Percentiles rank a stretch among this genome's conserved stretches.
Conservation (phyloP, 1,140 invertebrate species). For the Chionoecetes opilio region DNA sequence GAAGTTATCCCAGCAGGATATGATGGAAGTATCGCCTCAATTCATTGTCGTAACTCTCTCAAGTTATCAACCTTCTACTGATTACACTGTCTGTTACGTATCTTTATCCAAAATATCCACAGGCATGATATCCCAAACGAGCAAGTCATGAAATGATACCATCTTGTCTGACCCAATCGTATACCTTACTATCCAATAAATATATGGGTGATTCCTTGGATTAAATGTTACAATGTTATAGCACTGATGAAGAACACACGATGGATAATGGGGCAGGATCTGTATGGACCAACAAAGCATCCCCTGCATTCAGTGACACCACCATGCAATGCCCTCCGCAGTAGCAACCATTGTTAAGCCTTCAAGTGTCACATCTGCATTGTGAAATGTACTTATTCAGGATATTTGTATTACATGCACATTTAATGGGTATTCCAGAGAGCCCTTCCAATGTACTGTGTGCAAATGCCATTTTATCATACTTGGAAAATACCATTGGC, state of each 20-base stretch:
- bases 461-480: not conserved
- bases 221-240: not conserved
- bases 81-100: no score
- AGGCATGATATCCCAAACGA: no score
- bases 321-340: slow-evolving; percentile 6
- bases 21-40: no score
- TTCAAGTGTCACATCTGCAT: not conserved
- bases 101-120: no score
- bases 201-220: not conserved
- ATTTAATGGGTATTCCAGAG: not conserved
- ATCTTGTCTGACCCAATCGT: no score
- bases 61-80: no score
- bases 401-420: not conserved
- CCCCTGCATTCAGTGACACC: not conserved
- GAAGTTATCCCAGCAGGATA: no score
- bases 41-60: no score
- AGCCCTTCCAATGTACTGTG: not conserved
- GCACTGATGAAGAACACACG: not conserved
- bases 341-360: not conserved
- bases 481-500: not conserved
- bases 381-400: no score
- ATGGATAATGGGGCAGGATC: not conserved
- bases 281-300: not conserved
- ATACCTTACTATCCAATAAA: no score
- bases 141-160: no score